These are phyloP conservation scores for Hemistola chrysoprasaria DNA, from an alignment of 2,888 invertebrate species.

Conservation along the genomic window DNA sequence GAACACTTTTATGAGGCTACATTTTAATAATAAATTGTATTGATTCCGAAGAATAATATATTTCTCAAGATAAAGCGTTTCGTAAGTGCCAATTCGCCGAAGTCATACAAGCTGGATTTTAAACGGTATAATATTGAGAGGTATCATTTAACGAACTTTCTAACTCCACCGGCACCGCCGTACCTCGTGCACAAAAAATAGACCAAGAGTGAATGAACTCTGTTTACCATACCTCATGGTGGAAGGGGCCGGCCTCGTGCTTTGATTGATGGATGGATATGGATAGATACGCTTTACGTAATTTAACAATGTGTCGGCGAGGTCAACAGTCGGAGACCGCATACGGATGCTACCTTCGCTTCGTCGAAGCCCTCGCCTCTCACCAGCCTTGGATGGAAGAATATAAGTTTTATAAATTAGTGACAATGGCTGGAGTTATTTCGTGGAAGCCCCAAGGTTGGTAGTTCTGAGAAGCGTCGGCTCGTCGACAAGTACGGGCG, in stretches of 20 bases:
- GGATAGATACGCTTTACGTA: conserved; percentile 48
- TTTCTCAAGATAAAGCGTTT: too few relatives aligned
- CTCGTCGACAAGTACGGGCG: conserved; percentile 47
- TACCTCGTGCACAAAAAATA: conserved; percentile 50
- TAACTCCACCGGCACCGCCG: conserved; percentile 16
- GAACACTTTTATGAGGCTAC: too few relatives aligned
- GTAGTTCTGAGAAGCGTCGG: conserved; percentile 71
- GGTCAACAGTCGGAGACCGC: conserved; percentile 45
- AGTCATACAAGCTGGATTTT: too few relatives aligned
- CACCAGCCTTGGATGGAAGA: conserved; percentile 62
- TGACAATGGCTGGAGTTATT: conserved; percentile 77
- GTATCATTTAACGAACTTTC: conserved; percentile 3
- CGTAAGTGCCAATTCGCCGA: neutral
- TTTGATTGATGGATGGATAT: conserved; percentile 58
- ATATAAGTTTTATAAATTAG: conserved; percentile 77
- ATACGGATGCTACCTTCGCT: conserved; percentile 34
- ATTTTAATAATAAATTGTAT: neutral
- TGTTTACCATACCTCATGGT: conserved; percentile 46
- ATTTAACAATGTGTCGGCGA: conserved; percentile 42
- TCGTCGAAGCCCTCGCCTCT: conserved; percentile 20
- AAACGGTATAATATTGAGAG: neutral
- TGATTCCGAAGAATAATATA: neutral
- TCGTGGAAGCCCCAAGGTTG: conserved; percentile 76
- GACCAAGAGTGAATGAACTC: conserved; percentile 67
- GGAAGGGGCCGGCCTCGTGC: conserved; percentile 39